phyloP scores from a whole-genome alignment of 2,888 invertebrate genomes.

The Brachypalpus laphriformis region DNA sequence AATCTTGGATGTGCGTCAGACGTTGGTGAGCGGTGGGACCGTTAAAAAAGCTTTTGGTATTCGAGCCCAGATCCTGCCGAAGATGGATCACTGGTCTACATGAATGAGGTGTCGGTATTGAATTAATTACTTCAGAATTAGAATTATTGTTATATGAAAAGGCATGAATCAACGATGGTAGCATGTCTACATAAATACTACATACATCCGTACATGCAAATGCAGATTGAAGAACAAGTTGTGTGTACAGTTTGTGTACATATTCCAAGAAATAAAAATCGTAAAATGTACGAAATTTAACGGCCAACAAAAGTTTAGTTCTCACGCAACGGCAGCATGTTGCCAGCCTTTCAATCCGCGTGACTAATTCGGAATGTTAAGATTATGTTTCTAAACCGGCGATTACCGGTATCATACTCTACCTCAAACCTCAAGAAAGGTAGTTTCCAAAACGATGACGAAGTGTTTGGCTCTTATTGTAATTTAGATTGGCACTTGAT shows the following conservation, averaged over 20 bases:
- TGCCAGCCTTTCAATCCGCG: background rate
- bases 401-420: slow-evolving; percentile 12
- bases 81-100: too few species aligned
- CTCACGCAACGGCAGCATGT: background rate
- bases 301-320: background rate
- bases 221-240: background rate
- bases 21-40: too few species aligned
- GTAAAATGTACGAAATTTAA: background rate
- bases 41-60: too few species aligned
- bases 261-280: background rate
- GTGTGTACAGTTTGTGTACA: background rate
- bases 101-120: too few species aligned
- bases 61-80: too few species aligned
- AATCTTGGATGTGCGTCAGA: too few species aligned
- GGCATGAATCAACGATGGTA: too few species aligned
- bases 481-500: background rate
- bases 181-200: too few species aligned
- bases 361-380: slow-evolving; percentile 22
- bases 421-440: background rate
- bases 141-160: too few species aligned
- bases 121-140: too few species aligned
- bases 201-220: background rate
- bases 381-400: slow-evolving; percentile 20
- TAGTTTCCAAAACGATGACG: background rate
- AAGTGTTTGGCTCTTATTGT: background rate